Evolutionary conservation across 1,140 invertebrate genomes (phyloP).

Genomic region (Meloidogyne floridensis): DNA sequence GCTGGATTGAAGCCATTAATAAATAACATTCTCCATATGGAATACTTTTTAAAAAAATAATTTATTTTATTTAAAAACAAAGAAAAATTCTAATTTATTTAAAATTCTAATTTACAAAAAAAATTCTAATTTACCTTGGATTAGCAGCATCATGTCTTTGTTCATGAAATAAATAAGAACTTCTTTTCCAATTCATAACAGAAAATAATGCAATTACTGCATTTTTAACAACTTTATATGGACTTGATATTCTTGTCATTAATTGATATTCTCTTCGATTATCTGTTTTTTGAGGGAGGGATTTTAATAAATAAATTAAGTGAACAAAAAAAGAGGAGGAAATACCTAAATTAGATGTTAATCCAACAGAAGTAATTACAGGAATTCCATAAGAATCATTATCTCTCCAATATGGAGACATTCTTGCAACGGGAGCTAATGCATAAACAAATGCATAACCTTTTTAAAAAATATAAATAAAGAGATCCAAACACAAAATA

Average conservation of each 20-base stretch:
- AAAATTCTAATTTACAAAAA: not conserved
- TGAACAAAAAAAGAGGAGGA: not conserved
- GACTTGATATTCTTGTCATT: conserved; percentile 82
- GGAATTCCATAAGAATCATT: conserved; percentile 54
- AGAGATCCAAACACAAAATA: not conserved
- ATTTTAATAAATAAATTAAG: not conserved
- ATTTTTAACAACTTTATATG: conserved; percentile 75
- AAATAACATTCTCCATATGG: conserved; percentile 64
- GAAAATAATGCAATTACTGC: conserved; percentile 74
- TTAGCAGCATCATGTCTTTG: conserved; percentile 33
- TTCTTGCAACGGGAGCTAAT: conserved; percentile 62
- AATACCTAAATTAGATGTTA: conserved; percentile 76
- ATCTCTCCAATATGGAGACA: conserved; percentile 60
- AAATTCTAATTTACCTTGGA: not conserved
- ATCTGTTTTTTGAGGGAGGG: conserved; percentile 53
- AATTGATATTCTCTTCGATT: conserved; percentile 74
- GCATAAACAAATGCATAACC: conserved; percentile 66
- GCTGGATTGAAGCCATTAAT: conserved; percentile 52
- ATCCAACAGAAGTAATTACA: conserved; percentile 80
- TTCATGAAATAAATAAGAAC: conserved; percentile 71
- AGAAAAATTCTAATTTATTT: not conserved
- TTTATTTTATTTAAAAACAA: conserved; percentile 21
- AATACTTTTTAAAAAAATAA: conserved; percentile 1
- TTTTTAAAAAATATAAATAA: conserved; percentile 22
- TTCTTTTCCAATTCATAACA: conserved; percentile 74